phyloP scores from a whole-genome alignment of 2,797 vertebrate species.

The Phaenicophaeus curvirostris region DNA sequence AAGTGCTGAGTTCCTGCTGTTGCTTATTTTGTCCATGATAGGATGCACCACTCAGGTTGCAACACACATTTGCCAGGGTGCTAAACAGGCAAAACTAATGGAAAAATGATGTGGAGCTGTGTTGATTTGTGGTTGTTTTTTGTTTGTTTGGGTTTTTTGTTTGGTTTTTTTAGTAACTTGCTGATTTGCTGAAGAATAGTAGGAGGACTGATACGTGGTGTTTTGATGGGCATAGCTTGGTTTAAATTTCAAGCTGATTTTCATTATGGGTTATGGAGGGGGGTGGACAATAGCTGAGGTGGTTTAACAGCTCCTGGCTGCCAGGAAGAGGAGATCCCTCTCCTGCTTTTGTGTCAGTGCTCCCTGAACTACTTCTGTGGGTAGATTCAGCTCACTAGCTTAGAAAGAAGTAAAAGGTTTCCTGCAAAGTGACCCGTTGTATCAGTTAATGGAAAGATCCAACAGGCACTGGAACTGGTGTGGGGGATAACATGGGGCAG shows the following conservation, averaged over 20 bases:
- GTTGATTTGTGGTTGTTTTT: background rate
- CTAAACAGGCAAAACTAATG: background rate
- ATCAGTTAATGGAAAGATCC: background rate
- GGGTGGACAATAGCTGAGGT: background rate
- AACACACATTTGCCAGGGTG: background rate
- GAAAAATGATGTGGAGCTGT: background rate
- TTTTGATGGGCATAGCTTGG: background rate
- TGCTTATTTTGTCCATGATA: background rate
- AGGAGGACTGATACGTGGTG: accelerated
- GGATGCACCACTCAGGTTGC: background rate
- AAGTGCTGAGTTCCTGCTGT: background rate
- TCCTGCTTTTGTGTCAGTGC: background rate
- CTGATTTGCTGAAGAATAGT: background rate
- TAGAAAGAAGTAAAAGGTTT: background rate
- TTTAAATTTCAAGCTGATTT: background rate
- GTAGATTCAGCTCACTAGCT: accelerated
- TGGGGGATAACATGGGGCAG: background rate
- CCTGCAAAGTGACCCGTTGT: background rate
- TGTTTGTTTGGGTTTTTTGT: background rate
- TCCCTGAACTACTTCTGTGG: background rate
- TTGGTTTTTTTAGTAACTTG: background rate
- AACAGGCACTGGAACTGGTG: background rate
- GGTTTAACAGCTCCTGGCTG: background rate
- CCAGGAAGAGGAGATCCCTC: background rate
- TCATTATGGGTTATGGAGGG: background rate